Evolutionary conservation across 2,797 vertebrate species (phyloP).

Genomic region (Prionace glauca): DNA sequence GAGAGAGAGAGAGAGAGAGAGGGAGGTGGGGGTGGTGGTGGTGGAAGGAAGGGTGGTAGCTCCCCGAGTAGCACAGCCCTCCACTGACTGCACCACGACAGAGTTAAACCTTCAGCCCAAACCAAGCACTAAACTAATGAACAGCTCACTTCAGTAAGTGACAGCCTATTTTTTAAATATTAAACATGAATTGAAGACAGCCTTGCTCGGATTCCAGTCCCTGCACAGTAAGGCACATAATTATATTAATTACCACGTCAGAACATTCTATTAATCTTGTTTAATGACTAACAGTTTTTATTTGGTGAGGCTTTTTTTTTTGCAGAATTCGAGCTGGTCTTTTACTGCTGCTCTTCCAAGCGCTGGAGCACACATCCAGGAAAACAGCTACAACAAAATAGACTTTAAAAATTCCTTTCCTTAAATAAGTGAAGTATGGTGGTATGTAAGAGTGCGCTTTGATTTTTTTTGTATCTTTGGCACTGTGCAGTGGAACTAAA

Average conservation of each 20-base stretch:
- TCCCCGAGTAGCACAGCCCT: neutral
- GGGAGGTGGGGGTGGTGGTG: too few species aligned
- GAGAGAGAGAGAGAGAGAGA: too few species aligned
- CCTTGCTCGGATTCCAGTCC: neutral
- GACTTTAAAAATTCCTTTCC: neutral
- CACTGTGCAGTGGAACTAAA: neutral
- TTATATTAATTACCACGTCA: neutral
- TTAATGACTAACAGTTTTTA: neutral
- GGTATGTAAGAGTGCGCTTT: neutral
- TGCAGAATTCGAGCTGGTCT: neutral
- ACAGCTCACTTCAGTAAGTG: neutral
- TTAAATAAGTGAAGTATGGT: neutral
- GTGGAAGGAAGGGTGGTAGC: too few species aligned
- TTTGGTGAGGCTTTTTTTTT: neutral
- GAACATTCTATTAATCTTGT: conserved; percentile 12
- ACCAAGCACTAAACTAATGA: neutral
- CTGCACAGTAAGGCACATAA: neutral
- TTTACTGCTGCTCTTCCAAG: neutral
- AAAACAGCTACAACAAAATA: neutral
- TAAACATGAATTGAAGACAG: neutral
- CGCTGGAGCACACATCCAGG: neutral
- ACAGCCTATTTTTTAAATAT: conserved; percentile 19
- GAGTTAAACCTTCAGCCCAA: neutral
- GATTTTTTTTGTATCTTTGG: neutral
- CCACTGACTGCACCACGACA: neutral